Conservation (phyloP, 2,888 invertebrate genomes). For the Margaritifera margaritifera region DNA sequence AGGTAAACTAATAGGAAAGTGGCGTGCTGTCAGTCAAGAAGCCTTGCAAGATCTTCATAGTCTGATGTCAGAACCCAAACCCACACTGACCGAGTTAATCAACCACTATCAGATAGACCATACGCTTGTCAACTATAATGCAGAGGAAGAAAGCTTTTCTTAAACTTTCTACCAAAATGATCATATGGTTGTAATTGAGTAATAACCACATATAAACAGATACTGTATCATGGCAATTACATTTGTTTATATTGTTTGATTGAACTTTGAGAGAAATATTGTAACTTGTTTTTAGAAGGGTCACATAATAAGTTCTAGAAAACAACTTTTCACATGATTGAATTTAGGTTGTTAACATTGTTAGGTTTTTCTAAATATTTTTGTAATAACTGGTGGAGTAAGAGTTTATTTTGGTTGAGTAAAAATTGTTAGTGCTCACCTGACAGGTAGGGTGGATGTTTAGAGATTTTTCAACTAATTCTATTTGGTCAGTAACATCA, state of each 20-base stretch:
- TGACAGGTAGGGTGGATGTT: too few species aligned
- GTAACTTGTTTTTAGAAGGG: too few species aligned
- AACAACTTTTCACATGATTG: too few species aligned
- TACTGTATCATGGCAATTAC: background rate
- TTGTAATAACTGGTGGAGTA: too few species aligned
- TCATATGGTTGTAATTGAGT: background rate
- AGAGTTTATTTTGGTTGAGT: too few species aligned
- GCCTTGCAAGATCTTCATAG: conserved; percentile 51
- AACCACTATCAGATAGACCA: conserved; percentile 55
- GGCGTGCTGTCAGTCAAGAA: conserved; percentile 53
- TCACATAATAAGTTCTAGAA: too few species aligned
- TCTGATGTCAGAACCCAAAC: conserved; percentile 50
- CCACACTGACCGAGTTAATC: conserved; percentile 48
- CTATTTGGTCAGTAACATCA: too few species aligned
- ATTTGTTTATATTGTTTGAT: background rate
- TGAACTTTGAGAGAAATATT: background rate
- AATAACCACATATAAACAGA: background rate
- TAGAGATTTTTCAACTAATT: too few species aligned
- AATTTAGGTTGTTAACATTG: too few species aligned
- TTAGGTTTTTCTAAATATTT: too few species aligned
- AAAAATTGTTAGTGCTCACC: too few species aligned
- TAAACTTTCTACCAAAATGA: background rate
- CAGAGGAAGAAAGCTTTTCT: conserved; percentile 45
- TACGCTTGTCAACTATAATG: conserved; percentile 42
- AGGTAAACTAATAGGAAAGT: conserved; percentile 51